These are phyloP conservation scores for Chrysomela aeneicollis DNA, from an alignment of 2,888 invertebrate species.

Conservation along the genomic window DNA sequence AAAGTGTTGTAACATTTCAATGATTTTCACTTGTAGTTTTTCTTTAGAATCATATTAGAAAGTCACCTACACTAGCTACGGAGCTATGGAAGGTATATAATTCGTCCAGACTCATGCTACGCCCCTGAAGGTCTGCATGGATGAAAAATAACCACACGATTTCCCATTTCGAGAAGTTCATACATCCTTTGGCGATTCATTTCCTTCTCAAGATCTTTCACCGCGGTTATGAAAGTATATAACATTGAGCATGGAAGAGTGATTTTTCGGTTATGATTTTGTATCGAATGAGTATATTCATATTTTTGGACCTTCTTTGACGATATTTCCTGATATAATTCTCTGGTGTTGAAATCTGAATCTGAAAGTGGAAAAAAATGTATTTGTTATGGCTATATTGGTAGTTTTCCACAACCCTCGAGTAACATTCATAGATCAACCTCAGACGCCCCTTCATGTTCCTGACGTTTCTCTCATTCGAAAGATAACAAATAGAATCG, in stretches of 20 bases:
- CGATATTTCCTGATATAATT: too few species aligned
- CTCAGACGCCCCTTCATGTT: too few species aligned
- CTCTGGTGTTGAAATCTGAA: too few species aligned
- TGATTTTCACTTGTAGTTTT: too few species aligned
- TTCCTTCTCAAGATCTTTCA: constrained; percentile 51
- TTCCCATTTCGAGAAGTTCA: constrained; percentile 56
- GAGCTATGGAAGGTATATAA: background rate
- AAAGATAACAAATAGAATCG: constrained; percentile 20
- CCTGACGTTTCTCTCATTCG: constrained; percentile 7
- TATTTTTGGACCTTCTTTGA: too few species aligned
- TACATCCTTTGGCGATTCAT: constrained; percentile 54
- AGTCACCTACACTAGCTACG: too few species aligned
- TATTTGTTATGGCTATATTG: too few species aligned
- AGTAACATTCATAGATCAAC: background rate
- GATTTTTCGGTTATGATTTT: too few species aligned
- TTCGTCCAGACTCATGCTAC: background rate
- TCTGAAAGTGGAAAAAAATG: too few species aligned
- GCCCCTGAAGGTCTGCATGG: constrained; percentile 34
- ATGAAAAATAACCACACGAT: constrained; percentile 55
- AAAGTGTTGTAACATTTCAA: too few species aligned
- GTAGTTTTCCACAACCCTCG: background rate
- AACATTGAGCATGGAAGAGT: background rate
- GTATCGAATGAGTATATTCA: too few species aligned
- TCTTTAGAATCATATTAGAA: too few species aligned
- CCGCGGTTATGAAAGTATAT: constrained; percentile 43